Base-by-base conservation (phyloP, 2,888 invertebrate species). In the Hydrotaea cyrtoneurina region DNA sequence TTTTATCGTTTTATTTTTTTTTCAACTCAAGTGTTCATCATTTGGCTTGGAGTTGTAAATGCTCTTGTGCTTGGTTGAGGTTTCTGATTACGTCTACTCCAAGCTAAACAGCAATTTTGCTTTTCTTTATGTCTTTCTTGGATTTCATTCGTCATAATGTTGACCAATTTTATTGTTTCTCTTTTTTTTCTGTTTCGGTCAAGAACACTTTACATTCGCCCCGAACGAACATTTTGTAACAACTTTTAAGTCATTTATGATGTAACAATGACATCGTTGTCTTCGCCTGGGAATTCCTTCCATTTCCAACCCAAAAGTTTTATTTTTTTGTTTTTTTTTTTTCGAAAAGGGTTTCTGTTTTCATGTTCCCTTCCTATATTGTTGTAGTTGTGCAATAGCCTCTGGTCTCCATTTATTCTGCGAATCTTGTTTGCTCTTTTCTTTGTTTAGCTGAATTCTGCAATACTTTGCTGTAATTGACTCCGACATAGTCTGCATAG, bases 1-100 rank as follows among this genome's bases (percentile, higher is more conserved):
- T 59, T 59, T 23, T 26, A 59, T 11, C 13, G 23, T 59, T 13
- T 59, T 13, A 26, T 23, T 21, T 39, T 69, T 15, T n/a, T 23
- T 10, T 50, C 53, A 57, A 69, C 59, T 59, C 59, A 23, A 55
- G 59, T 23, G 59, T 23, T 11, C 59, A 31, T 59, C 23, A 59
- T n/a, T n/a, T n/a, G n/a, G n/a, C n/a, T n/a, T n/a, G n/a, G n/a
- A n/a, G n/a, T n/a, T n/a, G n/a, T 5, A 31, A 50, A 71, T 53
- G 71, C 53, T 26, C 31, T 50, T 71, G 71, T 53, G 53, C 71
- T 71, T 71, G 71, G 71, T 50, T 53, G 71, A 46, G 19, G 71
- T 71, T 71, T 71, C 53, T 71, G 26, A 26, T 53, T 71, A 53
- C 71, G 26, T 59, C 55, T 55, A 19, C 55, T 5, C 21, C 17